Conservation (phyloP, 2,888 invertebrate genomes). For the Athalia rosae region DNA sequence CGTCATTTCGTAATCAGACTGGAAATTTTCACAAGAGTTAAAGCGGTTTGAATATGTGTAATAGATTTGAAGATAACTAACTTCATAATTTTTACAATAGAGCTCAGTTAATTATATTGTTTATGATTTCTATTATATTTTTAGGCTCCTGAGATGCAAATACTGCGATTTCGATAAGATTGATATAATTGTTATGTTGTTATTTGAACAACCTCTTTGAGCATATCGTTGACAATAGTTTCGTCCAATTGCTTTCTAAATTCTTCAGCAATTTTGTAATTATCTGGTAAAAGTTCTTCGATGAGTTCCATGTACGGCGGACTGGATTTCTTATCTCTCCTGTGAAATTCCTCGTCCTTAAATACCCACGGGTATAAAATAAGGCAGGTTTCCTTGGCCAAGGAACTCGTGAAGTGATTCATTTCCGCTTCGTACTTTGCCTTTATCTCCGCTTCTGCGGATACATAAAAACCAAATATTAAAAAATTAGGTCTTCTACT, state of each 20-base stretch:
- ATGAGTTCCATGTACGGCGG: slow-evolving; percentile 66
- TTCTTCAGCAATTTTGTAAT: slow-evolving; percentile 65
- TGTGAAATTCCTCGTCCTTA: slow-evolving; percentile 69
- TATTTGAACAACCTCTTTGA: slow-evolving; percentile 60
- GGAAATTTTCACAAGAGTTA: neutral
- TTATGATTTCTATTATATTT: too few relatives aligned
- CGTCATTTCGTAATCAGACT: slow-evolving; percentile 64
- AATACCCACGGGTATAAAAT: slow-evolving; percentile 70
- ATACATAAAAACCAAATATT: neutral
- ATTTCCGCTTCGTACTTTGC: slow-evolving; percentile 68
- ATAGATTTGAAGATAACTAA: neutral
- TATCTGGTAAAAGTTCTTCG: slow-evolving; percentile 63
- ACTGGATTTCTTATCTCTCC: slow-evolving; percentile 66
- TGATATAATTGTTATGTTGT: too few relatives aligned
- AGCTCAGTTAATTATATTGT: neutral
- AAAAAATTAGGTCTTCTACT: slow-evolving; percentile 10
- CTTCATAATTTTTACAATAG: neutral
- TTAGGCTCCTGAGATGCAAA: too few relatives aligned
- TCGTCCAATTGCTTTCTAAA: slow-evolving; percentile 63
- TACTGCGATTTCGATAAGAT: neutral
- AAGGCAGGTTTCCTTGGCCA: slow-evolving; percentile 65
- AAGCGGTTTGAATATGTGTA: too few relatives aligned
- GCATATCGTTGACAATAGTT: slow-evolving; percentile 60
- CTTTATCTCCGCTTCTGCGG: slow-evolving; percentile 63
- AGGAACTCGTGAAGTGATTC: slow-evolving; percentile 61